A percentile compares a stretch with the other conserved stretches of the same genome.
phyloP scores from a whole-genome alignment of 2,797 vertebrate genomes.

The Enteromius fasciolatus region DNA sequence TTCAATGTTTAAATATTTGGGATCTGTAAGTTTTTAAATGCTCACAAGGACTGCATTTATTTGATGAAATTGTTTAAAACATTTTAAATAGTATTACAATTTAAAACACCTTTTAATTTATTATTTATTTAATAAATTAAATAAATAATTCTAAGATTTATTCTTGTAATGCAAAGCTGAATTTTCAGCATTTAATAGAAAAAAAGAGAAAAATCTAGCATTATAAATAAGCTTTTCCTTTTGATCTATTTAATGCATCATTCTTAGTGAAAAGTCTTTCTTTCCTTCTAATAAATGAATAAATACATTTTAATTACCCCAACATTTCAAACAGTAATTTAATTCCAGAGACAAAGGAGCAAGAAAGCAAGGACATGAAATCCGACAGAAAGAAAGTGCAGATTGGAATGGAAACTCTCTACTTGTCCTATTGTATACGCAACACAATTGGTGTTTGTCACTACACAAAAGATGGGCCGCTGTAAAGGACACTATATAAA shows the following conservation, averaged over 20 bases:
- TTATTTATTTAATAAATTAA: no score
- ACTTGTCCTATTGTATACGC: conserved; percentile 12
- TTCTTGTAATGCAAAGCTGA: neutral
- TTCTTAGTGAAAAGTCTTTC: neutral
- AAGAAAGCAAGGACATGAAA: neutral
- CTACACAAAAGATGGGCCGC: neutral
- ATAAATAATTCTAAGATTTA: no score
- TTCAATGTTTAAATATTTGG: neutral
- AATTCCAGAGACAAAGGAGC: neutral
- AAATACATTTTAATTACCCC: neutral
- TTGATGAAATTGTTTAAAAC: neutral
- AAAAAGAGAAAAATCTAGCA: neutral
- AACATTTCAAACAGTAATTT: neutral
- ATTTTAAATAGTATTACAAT: neutral
- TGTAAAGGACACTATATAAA: conserved; percentile 27
- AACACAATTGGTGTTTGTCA: conserved; percentile 34
- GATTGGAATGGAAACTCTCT: conserved; percentile 22
- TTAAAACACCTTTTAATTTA: neutral
- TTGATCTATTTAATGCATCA: neutral
- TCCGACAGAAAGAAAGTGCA: conserved; percentile 7
- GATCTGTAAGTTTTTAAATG: neutral
- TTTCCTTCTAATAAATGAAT: neutral
- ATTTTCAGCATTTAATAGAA: neutral
- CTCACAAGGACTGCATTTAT: neutral
- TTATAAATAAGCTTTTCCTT: neutral